Percentiles rank a stretch among this genome's conserved stretches.
Conservation (phyloP, 2,888 invertebrate genomes). For the Conomelus anceps region DNA sequence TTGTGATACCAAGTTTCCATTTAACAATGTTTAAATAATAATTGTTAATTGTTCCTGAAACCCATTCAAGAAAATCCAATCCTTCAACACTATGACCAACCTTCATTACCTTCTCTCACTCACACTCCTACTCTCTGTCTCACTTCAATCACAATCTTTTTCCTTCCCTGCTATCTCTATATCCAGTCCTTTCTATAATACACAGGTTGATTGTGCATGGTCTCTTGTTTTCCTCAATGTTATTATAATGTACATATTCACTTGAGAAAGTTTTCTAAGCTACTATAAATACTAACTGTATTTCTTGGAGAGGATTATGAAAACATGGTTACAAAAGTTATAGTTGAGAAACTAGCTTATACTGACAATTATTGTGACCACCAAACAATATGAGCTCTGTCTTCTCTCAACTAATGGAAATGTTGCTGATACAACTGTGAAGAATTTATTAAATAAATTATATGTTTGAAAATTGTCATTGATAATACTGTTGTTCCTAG, state of each 20-base stretch:
- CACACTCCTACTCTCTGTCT: not conserved
- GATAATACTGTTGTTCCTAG: too few species aligned
- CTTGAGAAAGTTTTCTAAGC: conserved; percentile 6
- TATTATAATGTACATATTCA: conserved; percentile 16
- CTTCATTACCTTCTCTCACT: not conserved
- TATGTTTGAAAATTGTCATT: too few species aligned
- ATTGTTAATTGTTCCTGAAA: conserved; percentile 17
- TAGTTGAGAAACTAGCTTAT: not conserved
- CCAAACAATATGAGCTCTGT: not conserved
- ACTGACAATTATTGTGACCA: too few species aligned
- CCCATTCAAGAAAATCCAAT: not conserved
- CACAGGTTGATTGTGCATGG: conserved; percentile 18
- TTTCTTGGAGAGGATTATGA: not conserved
- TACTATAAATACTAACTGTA: not conserved
- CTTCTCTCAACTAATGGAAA: too few species aligned
- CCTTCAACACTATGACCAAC: not conserved
- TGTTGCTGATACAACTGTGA: too few species aligned
- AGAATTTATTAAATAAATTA: too few species aligned
- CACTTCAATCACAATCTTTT: not conserved
- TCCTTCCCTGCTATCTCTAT: not conserved
- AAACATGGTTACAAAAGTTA: not conserved
- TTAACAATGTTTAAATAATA: conserved; percentile 26
- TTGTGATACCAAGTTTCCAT: conserved; percentile 34
- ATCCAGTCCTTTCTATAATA: not conserved
- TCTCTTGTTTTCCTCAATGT: conserved; percentile 28